Evolutionary conservation across 1,140 invertebrate genomes (phyloP).

Genomic region (Chionoecetes opilio): DNA sequence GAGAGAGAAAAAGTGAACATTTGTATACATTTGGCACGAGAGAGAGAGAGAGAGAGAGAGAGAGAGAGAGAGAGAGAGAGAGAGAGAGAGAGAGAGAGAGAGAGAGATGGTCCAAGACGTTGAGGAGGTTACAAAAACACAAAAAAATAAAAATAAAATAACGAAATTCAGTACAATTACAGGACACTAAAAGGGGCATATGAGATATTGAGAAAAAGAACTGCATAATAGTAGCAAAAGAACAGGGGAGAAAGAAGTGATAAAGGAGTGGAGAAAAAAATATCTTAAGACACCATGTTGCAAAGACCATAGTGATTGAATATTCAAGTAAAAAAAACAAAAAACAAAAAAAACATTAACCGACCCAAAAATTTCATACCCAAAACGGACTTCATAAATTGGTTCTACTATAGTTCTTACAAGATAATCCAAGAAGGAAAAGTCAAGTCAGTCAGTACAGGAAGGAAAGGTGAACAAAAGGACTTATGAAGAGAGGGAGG

Average conservation of each 20-base stretch:
- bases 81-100: conserved; percentile 23
- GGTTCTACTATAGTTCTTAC: too few species aligned
- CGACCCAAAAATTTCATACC: too few species aligned
- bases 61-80: conserved; percentile 8
- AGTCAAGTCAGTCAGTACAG: not conserved
- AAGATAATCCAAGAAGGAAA: not conserved
- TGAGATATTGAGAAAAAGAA: not conserved
- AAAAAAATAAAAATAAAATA: not conserved
- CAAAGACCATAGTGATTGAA: not conserved
- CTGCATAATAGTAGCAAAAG: not conserved
- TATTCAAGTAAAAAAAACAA: too few species aligned
- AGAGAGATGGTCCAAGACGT: not conserved
- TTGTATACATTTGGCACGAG: conserved; percentile 18
- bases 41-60: conserved; percentile 8
- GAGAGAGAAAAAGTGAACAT: not conserved
- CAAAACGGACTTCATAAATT: too few species aligned
- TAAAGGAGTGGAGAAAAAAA: not conserved
- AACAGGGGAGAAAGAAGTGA: not conserved
- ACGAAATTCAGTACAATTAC: too few species aligned
- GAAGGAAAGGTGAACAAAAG: not conserved
- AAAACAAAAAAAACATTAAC: too few species aligned
- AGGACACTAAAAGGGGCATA: not conserved
- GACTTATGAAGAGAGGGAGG: not conserved
- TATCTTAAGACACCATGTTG: too few species aligned
- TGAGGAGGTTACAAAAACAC: not conserved